phyloP scores from a whole-genome alignment of 2,113 vertebrate genomes.

The Pterophyllum scalare region DNA sequence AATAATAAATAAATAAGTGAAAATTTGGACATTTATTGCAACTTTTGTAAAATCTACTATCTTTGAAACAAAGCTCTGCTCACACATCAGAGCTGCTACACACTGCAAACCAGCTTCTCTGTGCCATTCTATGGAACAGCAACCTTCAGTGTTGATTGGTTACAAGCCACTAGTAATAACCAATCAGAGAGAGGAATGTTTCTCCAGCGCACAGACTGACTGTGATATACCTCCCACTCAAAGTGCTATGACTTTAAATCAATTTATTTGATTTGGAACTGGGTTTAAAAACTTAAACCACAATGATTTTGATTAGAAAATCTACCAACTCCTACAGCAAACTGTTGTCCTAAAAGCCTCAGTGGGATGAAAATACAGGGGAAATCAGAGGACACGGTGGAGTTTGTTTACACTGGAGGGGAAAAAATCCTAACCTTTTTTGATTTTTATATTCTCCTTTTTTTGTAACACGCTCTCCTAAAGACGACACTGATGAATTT shows the following conservation, averaged over 20 bases:
- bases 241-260: background rate
- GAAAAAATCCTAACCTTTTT: background rate
- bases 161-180: background rate
- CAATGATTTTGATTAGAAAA: background rate
- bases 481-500: slow-evolving; percentile 69
- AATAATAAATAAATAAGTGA: background rate
- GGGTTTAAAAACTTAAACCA: background rate
- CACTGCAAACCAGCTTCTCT: background rate
- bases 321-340: background rate
- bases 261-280: background rate
- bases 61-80: background rate
- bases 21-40: too few relatives aligned
- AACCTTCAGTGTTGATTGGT: background rate
- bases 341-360: slow-evolving; percentile 1
- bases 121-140: background rate
- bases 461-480: slow-evolving; percentile 9
- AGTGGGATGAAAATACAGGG: background rate
- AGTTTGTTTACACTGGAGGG: background rate
- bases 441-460: background rate
- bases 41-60: background rate
- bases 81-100: background rate
- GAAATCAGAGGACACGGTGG: background rate
- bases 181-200: background rate
- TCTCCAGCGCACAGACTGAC: background rate
- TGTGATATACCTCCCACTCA: background rate